Conservation (phyloP, 2,797 vertebrate species). For the Microctenopoma lineatum region DNA sequence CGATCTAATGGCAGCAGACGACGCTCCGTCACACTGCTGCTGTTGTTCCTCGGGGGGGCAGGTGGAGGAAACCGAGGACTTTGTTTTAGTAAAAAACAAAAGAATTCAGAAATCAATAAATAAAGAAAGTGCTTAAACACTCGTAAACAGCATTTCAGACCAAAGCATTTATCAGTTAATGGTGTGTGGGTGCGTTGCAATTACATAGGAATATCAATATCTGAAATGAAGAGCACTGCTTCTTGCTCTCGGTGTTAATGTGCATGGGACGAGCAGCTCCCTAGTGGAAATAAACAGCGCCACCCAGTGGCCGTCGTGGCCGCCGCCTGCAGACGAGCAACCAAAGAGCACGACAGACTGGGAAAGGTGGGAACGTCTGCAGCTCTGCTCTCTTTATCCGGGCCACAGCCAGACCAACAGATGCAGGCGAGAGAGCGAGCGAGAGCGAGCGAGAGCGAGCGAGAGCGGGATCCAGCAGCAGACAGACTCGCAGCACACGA, state of each 20-base stretch:
- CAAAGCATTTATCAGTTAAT: constrained; percentile 44
- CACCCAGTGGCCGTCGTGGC: constrained; percentile 67
- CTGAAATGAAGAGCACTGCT: constrained; percentile 27
- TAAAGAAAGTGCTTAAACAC: constrained; percentile 30
- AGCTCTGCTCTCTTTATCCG: constrained; percentile 49
- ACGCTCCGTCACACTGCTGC: not conserved
- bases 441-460: not conserved
- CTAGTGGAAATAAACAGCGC: constrained; percentile 60
- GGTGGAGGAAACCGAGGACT: constrained; percentile 12
- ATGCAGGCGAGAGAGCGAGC: constrained; percentile 17
- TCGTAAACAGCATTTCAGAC: constrained; percentile 28
- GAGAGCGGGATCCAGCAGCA: constrained; percentile 30
- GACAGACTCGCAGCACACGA: constrained; percentile 43
- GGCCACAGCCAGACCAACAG: constrained; percentile 54
- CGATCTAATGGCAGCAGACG: constrained; percentile 33
- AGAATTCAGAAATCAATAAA: constrained; percentile 40
- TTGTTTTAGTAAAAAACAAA: constrained; percentile 12
- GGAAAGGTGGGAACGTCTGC: constrained; percentile 14
- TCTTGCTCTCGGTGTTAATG: constrained; percentile 3
- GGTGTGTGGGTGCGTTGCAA: constrained; percentile 16
- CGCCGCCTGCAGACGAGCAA: constrained; percentile 8
- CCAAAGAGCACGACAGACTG: constrained; percentile 19
- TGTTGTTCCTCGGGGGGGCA: constrained; percentile 15
- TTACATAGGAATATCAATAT: constrained; percentile 43
- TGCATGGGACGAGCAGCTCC: constrained; percentile 9